Evolutionary conservation across 2,888 invertebrate genomes (phyloP), one percentile per base, ranked within the genome.

Genomic region (Lomographa bimaculata): DNA sequence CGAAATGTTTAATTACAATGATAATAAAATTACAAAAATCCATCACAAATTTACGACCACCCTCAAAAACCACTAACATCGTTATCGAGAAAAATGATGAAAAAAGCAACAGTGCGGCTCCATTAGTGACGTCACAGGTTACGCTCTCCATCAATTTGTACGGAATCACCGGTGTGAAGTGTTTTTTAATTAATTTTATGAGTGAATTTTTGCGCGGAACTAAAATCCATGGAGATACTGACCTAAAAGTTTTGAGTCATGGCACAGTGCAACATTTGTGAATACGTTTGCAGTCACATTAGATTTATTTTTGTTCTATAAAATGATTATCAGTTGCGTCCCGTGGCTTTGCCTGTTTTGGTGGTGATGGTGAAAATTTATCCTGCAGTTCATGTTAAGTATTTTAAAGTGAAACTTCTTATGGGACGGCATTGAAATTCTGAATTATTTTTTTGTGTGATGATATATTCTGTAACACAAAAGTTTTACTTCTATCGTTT

Each of bases 111-210:
- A 76, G 59, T 77, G 72, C 57, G 64, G 66, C 57, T 79, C 87
- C 87, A 86, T 89, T 89, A 87, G 82, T 76, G 80, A 74, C 69
- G 74, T 79, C 80, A 76, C 67, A 54, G 66, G 65, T 59, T 48
- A 71, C 69, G 73, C 81, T 82, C 84, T 79, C 83, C 75, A 79
- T 87, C 85, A 86, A 87, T 86, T 87, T 86, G 84, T 71, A 66
- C 70, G 69, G 75, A 85, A 85, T 84, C 86, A 72, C 78, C 75
- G 64, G 75, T 77, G 77, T 79, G 85, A 85, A 86, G 87, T 84
- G 86, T 85, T 86, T 87, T 85, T 87, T 86, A 86, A 87, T 87
- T 86, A 86, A 85, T 86, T 84, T 87, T 83, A 83, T 86, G 84
- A 81, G 77, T 79, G 81, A 82, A 73, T 81, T 71, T 73, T 74